A percentile compares a stretch with the other conserved stretches of the same genome.
These are phyloP conservation scores for Marasmarcha lunaedactyla DNA, from an alignment of 2,888 invertebrate genomes.

Conservation along the genomic window DNA sequence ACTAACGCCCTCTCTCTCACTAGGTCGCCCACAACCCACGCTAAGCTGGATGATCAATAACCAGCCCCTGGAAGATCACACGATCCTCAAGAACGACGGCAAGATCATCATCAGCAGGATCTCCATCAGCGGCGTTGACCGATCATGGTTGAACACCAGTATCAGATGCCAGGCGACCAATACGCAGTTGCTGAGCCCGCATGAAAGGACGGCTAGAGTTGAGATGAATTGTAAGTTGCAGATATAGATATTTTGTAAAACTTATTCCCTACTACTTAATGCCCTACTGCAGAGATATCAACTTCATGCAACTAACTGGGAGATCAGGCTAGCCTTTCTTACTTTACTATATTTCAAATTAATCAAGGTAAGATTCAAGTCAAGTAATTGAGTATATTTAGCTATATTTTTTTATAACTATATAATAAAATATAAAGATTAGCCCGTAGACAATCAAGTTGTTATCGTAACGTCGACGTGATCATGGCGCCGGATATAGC, in stretches of 20 bases:
- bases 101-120: constrained; percentile 82
- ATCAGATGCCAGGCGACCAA: constrained; percentile 89
- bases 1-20: too few species aligned
- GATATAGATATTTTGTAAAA: constrained; percentile 1
- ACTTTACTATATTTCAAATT: too few species aligned
- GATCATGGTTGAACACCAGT: constrained; percentile 84
- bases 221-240: constrained; percentile 83
- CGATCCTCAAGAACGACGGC: constrained; percentile 74
- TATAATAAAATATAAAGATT: too few species aligned
- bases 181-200: constrained; percentile 82
- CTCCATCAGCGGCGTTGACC: constrained; percentile 77
- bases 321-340: too few species aligned
- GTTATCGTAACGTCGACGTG: too few species aligned
- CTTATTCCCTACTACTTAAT: background rate
- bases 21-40: constrained; percentile 84
- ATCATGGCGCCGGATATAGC: too few species aligned
- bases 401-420: too few species aligned
- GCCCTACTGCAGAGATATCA: too few species aligned
- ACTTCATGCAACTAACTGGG: too few species aligned
- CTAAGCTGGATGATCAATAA: constrained; percentile 85
- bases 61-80: constrained; percentile 77
- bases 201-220: constrained; percentile 82
- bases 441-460: too few species aligned
- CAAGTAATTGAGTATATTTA: too few species aligned
- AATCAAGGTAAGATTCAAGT: too few species aligned